These are phyloP conservation scores for Stenodema calcarata DNA, from an alignment of 2,888 invertebrate species.

Conservation along the genomic window DNA sequence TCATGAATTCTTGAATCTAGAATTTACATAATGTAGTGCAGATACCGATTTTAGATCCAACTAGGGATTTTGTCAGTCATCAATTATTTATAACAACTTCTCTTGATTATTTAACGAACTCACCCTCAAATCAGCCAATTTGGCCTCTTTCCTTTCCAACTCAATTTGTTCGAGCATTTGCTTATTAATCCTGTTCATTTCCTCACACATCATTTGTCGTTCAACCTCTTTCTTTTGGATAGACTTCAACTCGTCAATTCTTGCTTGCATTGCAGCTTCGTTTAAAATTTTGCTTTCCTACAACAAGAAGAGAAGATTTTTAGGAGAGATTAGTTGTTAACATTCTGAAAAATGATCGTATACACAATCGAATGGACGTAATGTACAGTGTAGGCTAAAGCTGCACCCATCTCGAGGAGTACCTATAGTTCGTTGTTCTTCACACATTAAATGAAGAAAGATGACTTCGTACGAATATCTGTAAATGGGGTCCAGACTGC, in stretches of 20 bases:
- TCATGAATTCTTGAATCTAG: constrained; percentile 69
- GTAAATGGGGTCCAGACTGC: no score
- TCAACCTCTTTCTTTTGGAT: constrained; percentile 66
- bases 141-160: constrained; percentile 71
- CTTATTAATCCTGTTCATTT: constrained; percentile 65
- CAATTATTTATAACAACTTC: no score
- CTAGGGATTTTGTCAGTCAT: not conserved
- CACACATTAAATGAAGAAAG: no score
- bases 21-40: not conserved
- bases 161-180: constrained; percentile 69
- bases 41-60: not conserved
- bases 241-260: constrained; percentile 66
- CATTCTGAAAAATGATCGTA: no score
- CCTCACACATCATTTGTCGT: constrained; percentile 57
- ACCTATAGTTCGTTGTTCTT: no score
- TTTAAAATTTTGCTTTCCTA: constrained; percentile 58
- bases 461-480: no score
- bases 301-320: not conserved
- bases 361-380: no score
- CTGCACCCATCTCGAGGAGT: no score
- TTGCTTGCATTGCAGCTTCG: constrained; percentile 70
- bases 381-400: no score
- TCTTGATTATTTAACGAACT: not conserved
- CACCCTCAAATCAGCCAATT: constrained; percentile 70
- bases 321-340: no score